Conservation (phyloP, 2,113 vertebrate genomes). For the Pelodiscus sinensis region DNA sequence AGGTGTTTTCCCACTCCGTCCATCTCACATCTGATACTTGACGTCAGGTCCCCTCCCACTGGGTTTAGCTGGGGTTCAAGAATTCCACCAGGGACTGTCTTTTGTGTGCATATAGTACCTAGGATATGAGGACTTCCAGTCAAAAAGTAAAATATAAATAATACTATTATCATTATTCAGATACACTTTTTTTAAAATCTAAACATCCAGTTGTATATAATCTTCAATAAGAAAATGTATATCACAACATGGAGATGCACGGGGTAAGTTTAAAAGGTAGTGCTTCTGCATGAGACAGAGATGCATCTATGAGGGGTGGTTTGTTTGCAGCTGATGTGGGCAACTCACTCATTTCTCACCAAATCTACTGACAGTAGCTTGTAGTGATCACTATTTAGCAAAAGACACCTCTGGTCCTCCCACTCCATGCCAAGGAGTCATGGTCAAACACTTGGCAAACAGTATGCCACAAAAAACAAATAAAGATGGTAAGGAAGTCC, state of each 20-base stretch:
- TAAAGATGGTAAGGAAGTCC: background rate
- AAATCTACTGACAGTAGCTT: background rate
- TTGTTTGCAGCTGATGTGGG: background rate
- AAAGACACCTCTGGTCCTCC: background rate
- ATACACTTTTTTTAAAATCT: background rate
- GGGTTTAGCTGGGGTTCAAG: background rate
- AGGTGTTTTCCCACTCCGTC: background rate
- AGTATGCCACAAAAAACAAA: background rate
- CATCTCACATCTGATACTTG: background rate
- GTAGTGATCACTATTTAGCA: background rate
- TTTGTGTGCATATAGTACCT: background rate
- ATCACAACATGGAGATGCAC: background rate
- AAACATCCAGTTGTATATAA: too few relatives aligned
- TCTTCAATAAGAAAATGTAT: too few relatives aligned
- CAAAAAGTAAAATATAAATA: background rate
- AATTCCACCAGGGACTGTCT: background rate
- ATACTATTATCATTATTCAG: background rate
- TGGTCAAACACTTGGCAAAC: background rate
- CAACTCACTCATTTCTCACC: background rate
- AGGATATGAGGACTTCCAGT: background rate
- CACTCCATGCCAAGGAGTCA: background rate
- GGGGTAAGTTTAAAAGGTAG: background rate
- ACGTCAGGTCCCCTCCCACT: background rate
- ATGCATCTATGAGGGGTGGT: background rate
- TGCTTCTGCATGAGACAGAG: background rate